Base-by-base conservation (phyloP, 2,888 invertebrate species). In the Ganaspis brasiliensis region DNA sequence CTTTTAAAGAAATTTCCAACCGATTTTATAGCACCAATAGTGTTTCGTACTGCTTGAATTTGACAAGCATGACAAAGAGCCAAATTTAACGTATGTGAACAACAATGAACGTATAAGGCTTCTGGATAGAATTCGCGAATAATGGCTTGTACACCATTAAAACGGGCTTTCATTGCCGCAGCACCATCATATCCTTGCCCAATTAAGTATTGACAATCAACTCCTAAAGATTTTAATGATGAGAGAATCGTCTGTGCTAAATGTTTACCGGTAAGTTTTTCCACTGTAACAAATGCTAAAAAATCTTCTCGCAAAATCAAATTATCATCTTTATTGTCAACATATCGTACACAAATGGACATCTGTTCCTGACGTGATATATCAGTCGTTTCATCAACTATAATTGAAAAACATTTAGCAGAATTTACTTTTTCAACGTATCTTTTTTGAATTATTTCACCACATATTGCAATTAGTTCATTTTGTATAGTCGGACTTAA, bases 151-250 rank as follows among this genome's bases (percentile, higher is more conserved):
- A 76, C 79, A 72, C 77, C 77, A 31, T 77, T 73, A 63, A 74
- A 75, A 63, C 55, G 55, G 21, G 79, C 79, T 74, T 63, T 73
- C 78, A 79, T 81, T 55, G 77, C 70, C 61, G 75, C 74, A 63
- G 78, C 78, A 72, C 79, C 82, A 73, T 82, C 82, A 74, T 80
- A 81, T 26, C 76, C 79, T 75, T 80, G 79, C 63, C 78, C 78
- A 21, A 79, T 52, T n/a, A 71, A 45, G 45, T 70, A 67, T 59
- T 59, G 31, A 1, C 9, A 59, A 31, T 16, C 35, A 9, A 59
- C 16, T 5, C 35, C 35, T 2, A 59, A n/a, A 26, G 8, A 35
- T 2, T 31, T 16, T 0, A n/a, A 16, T 35, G 59, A 35, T 8
- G 16, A 9, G 16, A 35, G 16, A 9, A 35, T n/a, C 4, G 35